phyloP scores from a whole-genome alignment of 1,140 invertebrate species.

The Asbolus verrucosus region DNA sequence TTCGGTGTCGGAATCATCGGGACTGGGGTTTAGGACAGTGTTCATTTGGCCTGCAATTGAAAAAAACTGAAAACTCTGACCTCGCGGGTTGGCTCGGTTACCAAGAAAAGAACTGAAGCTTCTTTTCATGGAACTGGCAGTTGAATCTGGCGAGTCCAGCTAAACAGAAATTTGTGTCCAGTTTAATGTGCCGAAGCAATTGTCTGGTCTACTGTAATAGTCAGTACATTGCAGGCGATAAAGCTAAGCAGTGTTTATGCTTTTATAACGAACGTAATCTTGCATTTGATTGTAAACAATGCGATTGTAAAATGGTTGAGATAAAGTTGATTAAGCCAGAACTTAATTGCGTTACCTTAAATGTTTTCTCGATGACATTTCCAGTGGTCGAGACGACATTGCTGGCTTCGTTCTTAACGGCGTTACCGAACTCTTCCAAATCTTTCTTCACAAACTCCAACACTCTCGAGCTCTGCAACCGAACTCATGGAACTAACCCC shows the following conservation, averaged over 20 bases:
- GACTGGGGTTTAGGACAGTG: constrained; percentile 75
- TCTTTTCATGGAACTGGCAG: constrained; percentile 76
- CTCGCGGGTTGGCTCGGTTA: constrained; percentile 63
- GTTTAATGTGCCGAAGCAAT: neutral
- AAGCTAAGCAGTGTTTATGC: constrained; percentile 7
- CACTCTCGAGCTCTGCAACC: constrained; percentile 75
- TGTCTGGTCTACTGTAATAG: no score
- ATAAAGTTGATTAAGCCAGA: neutral
- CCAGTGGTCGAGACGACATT: constrained; percentile 74
- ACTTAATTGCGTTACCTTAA: constrained; percentile 69
- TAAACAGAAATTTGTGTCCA: constrained; percentile 63
- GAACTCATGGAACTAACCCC: constrained; percentile 27
- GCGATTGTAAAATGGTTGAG: neutral
- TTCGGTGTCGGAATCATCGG: constrained; percentile 77
- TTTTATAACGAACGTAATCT: neutral
- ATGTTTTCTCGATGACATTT: constrained; percentile 74
- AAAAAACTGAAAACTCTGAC: neutral
- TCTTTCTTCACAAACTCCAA: constrained; percentile 83
- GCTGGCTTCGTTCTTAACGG: constrained; percentile 77
- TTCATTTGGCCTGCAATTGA: constrained; percentile 71
- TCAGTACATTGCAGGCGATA: no score
- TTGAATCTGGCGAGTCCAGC: constrained; percentile 77
- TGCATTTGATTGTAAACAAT: neutral
- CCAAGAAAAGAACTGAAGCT: constrained; percentile 77
- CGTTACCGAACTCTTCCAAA: constrained; percentile 78